Evolutionary conservation across 2,888 invertebrate species (phyloP), one percentile per base, ranked within the genome.

Genomic region (Dexiosoma caninum): DNA sequence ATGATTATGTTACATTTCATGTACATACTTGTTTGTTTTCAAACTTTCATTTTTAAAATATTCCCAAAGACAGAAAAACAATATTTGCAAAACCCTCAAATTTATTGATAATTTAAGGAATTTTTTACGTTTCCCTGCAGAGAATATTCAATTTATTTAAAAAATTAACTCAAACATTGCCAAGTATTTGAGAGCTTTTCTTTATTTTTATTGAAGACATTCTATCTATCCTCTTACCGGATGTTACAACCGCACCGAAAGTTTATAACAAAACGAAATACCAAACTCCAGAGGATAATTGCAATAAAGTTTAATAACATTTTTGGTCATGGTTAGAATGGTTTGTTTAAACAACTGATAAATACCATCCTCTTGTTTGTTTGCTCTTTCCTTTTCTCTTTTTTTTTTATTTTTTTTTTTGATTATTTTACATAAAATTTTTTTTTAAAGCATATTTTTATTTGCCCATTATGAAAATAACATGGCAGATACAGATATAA

Each of bases 341-440:
- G 32, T 32, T 57, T 57, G 44, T 23, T 57, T 7, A 16, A 23
- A 53, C 16, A 55, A 57, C 44, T 69, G 69, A 57, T 57, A 19
- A 37, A 27, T 49, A 8, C 16, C 32, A 21, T 44, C n/a, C 30
- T 14, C n/a, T n/a, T n/a, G n/a, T n/a, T n/a, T n/a, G n/a, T n/a
- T n/a, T n/a, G n/a, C n/a, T n/a, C n/a, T n/a, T n/a, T n/a, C n/a
- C n/a, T n/a, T n/a, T n/a, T n/a, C n/a, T n/a, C n/a, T n/a, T n/a
- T 23, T 46, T 49, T 16, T 27, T 27, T 8, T 5, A n/a, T n/a
- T n/a, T n/a, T n/a, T n/a, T n/a, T n/a, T n/a, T n/a, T 7, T 6
- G 30, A 16, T 57, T 49, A 59, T 57, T 44, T 46, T 5, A 27
- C 37, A 27, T 49, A 27, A 70, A 37, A 37, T 37, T 35, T 37